Conservation (phyloP, 2,888 invertebrate genomes). For the Prosapia bicincta region DNA sequence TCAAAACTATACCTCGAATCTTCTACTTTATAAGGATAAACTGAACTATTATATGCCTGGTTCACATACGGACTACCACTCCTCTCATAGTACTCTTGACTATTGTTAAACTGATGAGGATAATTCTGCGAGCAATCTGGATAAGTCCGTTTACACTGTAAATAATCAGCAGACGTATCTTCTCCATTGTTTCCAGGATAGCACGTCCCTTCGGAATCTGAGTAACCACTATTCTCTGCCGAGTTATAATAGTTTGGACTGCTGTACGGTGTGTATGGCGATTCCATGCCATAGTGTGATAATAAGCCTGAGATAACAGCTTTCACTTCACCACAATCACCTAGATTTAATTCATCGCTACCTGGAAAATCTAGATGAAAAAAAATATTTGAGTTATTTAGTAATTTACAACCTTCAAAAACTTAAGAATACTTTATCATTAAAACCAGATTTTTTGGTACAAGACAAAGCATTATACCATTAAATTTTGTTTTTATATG, state of each 20-base stretch:
- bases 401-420: too few relatives aligned
- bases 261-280: slow-evolving; percentile 9
- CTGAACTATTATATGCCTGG: background rate
- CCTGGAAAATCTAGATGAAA: background rate
- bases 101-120: background rate
- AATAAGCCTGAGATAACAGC: slow-evolving; percentile 42
- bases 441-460: too few relatives aligned
- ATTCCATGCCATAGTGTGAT: slow-evolving; percentile 40
- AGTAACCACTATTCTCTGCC: background rate
- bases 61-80: background rate
- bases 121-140: background rate
- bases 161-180: background rate
- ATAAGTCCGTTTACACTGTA: background rate
- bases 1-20: background rate
- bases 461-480: too few relatives aligned
- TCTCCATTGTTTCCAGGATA: background rate
- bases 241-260: slow-evolving; percentile 15
- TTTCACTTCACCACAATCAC: slow-evolving; percentile 42
- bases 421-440: too few relatives aligned
- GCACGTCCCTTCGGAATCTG: background rate
- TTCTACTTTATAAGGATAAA: background rate
- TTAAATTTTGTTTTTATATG: too few relatives aligned
- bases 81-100: background rate
- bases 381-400: too few relatives aligned
- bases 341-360: slow-evolving; percentile 38